phyloP scores from a whole-genome alignment of 2,113 vertebrate species.

The Sciurus niger region DNA sequence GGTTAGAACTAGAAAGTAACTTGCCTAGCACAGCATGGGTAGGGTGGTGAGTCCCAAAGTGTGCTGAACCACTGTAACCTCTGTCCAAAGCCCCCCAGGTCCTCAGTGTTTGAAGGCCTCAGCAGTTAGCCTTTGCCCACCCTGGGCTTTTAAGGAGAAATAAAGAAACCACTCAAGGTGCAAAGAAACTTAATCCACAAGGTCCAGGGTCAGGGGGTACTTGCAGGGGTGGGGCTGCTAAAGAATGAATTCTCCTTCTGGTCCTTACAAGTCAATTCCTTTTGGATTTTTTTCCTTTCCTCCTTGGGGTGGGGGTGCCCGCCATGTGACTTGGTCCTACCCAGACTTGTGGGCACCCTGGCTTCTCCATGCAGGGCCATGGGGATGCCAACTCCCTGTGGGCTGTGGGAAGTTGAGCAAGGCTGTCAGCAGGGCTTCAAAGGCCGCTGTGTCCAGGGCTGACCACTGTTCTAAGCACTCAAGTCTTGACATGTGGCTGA shows the following conservation, averaged over 20 bases:
- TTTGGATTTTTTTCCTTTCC: neutral
- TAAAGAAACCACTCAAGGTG: rapidly evolving
- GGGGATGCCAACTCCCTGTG: neutral
- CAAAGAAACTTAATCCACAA: rapidly evolving
- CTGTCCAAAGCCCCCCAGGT: neutral
- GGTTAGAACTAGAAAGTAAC: neutral
- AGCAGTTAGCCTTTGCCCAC: neutral
- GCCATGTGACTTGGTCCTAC: neutral
- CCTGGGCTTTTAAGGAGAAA: neutral
- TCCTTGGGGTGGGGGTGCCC: neutral
- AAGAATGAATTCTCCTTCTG: neutral
- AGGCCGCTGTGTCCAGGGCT: rapidly evolving
- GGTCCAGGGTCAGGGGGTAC: neutral
- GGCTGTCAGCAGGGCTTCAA: neutral
- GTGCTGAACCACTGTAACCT: neutral
- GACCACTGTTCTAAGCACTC: neutral
- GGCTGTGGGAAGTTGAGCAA: neutral
- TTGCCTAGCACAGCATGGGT: neutral
- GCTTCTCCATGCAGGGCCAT: neutral
- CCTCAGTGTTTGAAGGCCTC: neutral
- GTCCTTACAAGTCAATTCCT: neutral
- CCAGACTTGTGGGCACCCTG: neutral
- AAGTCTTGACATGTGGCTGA: neutral
- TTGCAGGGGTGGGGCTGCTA: neutral
- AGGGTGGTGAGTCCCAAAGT: neutral